Evolutionary conservation across 1,140 invertebrate genomes (phyloP), one percentile per base, ranked within the genome.

Genomic region (Cydia amplana): DNA sequence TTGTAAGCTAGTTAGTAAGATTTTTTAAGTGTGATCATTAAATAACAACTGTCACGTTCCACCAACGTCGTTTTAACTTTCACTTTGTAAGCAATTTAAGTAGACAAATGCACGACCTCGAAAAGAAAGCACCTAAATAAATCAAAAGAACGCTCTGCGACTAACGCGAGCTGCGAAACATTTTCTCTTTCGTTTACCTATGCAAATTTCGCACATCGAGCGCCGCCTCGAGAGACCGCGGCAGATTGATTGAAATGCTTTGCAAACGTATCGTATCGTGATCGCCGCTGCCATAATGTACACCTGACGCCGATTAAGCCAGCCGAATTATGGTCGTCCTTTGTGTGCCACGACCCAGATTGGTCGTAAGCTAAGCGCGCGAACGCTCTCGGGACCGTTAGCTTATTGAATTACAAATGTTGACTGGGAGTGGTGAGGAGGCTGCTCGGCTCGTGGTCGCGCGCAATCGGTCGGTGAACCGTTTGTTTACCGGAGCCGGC

Each of bases 391-490:
- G 72, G 80, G 79, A 90, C 89, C 89, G 89, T 91, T 90, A 91
- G 82, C 82, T 83, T 83, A 86, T 85, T 88, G 87, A 89, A 90
- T 88, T 86, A 89, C 87, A 87, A 89, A 89, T 91, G 83, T 80
- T 83, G 49, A 74, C 75, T 80, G 78, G 78, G 77, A 78, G 80
- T 76, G 78, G 78, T 75, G 79, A 83, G 83, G 76, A 82, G 75
- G 75, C 64, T 77, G 77, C 75, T 14, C 75, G 67, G 70, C 79
- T 72, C 23, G 76, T 76, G 80, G 80, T 76, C 81, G 83, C 85
- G 83, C 84, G 82, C 74, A 81, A 91, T 92, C 89, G 90, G 87
- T 91, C 89, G 88, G 78, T 91, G 89, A 92, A 91, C 90, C 89
- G 88, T 90, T 91, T 92, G 89, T 92, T 91, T 92, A 91, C 90